A percentile compares a stretch with the other conserved stretches of the same genome.
Evolutionary conservation across 2,888 invertebrate genomes (phyloP).

Genomic region (Cremastinae sp.): DNA sequence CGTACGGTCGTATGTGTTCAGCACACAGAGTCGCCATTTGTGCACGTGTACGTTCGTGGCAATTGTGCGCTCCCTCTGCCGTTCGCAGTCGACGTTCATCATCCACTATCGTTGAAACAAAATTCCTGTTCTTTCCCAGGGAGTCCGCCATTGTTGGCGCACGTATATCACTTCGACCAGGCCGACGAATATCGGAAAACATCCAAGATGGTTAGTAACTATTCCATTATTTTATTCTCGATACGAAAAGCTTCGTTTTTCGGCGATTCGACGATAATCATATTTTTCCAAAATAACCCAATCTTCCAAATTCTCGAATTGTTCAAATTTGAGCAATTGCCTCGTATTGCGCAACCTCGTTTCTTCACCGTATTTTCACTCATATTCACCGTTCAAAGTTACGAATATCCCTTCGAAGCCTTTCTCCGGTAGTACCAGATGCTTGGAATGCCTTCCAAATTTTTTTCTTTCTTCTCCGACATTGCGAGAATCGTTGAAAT

Average conservation of each 20-base stretch:
- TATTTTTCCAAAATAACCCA: slow-evolving; percentile 70
- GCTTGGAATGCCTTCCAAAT: neutral
- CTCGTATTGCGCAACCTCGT: slow-evolving; percentile 77
- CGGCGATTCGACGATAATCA: slow-evolving; percentile 22
- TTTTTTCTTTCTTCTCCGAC: neutral
- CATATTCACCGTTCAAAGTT: neutral
- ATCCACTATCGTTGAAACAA: slow-evolving; percentile 61
- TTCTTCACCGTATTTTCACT: slow-evolving; percentile 46
- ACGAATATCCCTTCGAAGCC: neutral
- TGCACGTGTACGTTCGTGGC: slow-evolving; percentile 61
- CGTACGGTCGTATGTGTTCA: slow-evolving; percentile 26
- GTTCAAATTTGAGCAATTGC: slow-evolving; percentile 70
- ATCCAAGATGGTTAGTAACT: slow-evolving; percentile 90
- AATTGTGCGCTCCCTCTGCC: slow-evolving; percentile 65
- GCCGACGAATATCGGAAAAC: slow-evolving; percentile 89
- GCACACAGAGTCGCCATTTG: slow-evolving; percentile 36
- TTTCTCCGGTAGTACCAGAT: neutral
- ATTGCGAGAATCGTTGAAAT: slow-evolving; percentile 61
- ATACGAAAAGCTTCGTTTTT: slow-evolving; percentile 13
- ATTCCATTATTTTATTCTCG: slow-evolving; percentile 15
- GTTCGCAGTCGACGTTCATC: slow-evolving; percentile 55
- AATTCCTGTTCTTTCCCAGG: slow-evolving; percentile 85
- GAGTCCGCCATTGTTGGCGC: slow-evolving; percentile 95
- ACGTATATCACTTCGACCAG: slow-evolving; percentile 86
- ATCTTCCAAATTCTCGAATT: slow-evolving; percentile 55